Conservation (phyloP, 2,888 invertebrate genomes). For the Sinodicranocentrus sp. region DNA sequence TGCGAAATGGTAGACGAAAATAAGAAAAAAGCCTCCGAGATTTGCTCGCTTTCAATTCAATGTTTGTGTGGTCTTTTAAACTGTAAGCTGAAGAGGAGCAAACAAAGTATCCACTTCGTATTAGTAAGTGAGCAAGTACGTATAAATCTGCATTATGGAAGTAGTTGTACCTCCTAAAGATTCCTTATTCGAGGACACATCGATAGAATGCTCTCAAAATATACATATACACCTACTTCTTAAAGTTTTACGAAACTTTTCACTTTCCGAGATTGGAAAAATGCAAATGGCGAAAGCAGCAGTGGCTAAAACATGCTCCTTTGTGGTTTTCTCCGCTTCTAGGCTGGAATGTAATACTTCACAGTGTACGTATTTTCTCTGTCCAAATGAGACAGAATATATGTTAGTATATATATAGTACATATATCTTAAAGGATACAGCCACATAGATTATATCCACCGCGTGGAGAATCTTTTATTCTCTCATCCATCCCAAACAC, state of each 20-base stretch:
- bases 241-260: slow-evolving; percentile 61
- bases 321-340: slow-evolving; percentile 6
- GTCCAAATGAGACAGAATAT: no score
- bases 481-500: slow-evolving; percentile 35
- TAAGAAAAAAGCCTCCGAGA: not conserved
- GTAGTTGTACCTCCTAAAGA: no score
- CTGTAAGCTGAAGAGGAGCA: not conserved
- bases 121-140: not conserved
- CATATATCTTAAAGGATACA: slow-evolving; percentile 16
- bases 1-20: not conserved
- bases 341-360: no score
- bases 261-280: slow-evolving; percentile 69
- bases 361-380: no score
- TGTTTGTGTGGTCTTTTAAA: slow-evolving; percentile 7
- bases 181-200: no score
- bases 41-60: slow-evolving; percentile 14
- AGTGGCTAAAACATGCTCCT: not conserved
- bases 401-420: no score
- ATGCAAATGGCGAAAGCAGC: slow-evolving; percentile 62
- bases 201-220: no score
- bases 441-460: slow-evolving; percentile 7
- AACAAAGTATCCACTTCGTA: not conserved
- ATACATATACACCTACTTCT: slow-evolving; percentile 13
- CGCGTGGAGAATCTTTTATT: slow-evolving; percentile 37
- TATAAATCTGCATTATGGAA: no score